phyloP scores from a whole-genome alignment of 2,888 invertebrate genomes.

The Suillia variegata region DNA sequence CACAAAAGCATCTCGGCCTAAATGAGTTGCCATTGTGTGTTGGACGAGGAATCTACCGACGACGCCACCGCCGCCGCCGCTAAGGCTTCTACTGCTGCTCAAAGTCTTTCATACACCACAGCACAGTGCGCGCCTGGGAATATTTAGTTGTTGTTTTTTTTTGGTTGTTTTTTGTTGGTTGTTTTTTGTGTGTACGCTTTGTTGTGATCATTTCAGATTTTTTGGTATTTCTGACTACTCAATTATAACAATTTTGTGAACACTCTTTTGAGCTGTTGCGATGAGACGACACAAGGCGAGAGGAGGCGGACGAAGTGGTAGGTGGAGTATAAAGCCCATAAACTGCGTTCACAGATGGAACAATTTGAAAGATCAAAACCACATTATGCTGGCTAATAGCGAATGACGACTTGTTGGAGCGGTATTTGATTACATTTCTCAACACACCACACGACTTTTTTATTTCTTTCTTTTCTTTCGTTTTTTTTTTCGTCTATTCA shows the following conservation, averaged over 20 bases:
- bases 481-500: neutral
- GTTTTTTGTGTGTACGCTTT: neutral
- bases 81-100: neutral
- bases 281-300: neutral
- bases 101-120: neutral
- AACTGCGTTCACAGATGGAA: neutral
- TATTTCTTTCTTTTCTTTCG: too few relatives aligned
- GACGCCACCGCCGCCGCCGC: too few relatives aligned
- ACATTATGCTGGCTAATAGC: neutral
- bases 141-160: too few relatives aligned
- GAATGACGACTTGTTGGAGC: neutral
- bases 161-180: too few relatives aligned
- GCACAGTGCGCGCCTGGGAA: too few relatives aligned
- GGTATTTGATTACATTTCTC: neutral
- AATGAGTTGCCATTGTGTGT: slow-evolving; percentile 54
- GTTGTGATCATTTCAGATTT: neutral
- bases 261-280: neutral
- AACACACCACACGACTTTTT: neutral
- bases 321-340: too few relatives aligned
- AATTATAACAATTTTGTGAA: neutral
- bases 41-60: neutral
- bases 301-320: too few relatives aligned
- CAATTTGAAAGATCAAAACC: neutral
- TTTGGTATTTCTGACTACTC: neutral
- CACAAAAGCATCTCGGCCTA: slow-evolving; percentile 43